Base-by-base conservation (phyloP, 2,113 vertebrate species). In the Pitta sordida region DNA sequence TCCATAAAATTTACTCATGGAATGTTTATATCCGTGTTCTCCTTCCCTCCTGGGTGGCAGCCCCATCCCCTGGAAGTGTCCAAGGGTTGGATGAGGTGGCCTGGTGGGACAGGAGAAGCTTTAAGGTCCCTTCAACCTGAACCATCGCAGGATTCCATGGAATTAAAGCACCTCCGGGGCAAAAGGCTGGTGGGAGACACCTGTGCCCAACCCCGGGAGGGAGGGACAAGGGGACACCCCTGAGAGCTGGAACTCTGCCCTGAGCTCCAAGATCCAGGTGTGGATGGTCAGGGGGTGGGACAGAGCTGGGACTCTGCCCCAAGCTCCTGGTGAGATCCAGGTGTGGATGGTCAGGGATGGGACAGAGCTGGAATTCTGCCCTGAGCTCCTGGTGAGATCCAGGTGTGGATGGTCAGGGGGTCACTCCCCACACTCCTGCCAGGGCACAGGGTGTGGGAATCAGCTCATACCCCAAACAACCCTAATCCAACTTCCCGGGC, bases 221-320 rank as follows among this genome's bases (percentile, higher is more conserved):
- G 49, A 29, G 39, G 39, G 18, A 15, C 41, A 29, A 41, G 51
- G 22, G 34, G 27, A 13, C 30, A 30, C 26, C 24, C 34, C 43
- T 0, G 0, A 24, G 60, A 34, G 19, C 24, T 58, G 60, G 24
- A 34, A 6, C 49, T 19, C 3, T 23, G 3, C 1, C 51, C 43
- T 60, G 52, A 21, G 14, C 51, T 34, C n/a, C n/a, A n/a, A n/a
- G n/a, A n/a, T n/a, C n/a, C n/a, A n/a, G n/a, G n/a, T n/a, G n/a
- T n/a, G n/a, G n/a, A n/a, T n/a, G n/a, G n/a, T n/a, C n/a, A n/a
- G n/a, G n/a, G n/a, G 43, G 5, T 29, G 26, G 43, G 60, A 65
- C 32, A 0, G 3, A 49, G 60, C 34, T 65, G 52, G 36, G 65
- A 58, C 49, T 65, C 43, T 41, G 51, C 69, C 24, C 12, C 34